A percentile compares a stretch with the other conserved stretches of the same genome.
These are phyloP conservation scores for Argya squamiceps DNA, from an alignment of 2,797 vertebrate genomes.

Conservation along the genomic window DNA sequence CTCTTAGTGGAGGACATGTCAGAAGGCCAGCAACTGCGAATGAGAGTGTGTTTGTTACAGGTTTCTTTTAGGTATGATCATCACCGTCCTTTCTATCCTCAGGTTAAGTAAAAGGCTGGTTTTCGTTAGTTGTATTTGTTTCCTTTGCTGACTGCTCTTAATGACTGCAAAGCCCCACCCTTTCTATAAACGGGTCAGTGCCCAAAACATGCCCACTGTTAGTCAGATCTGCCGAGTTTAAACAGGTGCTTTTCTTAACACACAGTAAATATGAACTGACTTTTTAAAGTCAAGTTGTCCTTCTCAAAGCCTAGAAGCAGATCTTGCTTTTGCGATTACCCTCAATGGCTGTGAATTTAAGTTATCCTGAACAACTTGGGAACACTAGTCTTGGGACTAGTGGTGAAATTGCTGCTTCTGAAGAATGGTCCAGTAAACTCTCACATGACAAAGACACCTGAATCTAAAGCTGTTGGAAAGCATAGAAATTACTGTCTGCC, in stretches of 20 bases:
- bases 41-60: not conserved
- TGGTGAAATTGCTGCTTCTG: constrained; percentile 10
- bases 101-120: not conserved
- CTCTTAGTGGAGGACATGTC: not conserved
- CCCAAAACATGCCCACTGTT: constrained; percentile 32
- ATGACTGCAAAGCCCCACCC: constrained; percentile 23
- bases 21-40: not conserved
- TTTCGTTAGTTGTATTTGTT: not conserved
- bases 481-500: not conserved
- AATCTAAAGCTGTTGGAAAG: not conserved
- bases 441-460: not conserved
- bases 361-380: not conserved
- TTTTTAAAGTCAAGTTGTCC: constrained; percentile 56
- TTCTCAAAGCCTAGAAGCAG: not conserved
- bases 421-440: not conserved
- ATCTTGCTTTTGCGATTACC: not conserved
- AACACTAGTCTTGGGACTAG: not conserved
- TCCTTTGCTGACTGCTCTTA: constrained; percentile 2
- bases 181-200: constrained; percentile 54
- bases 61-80: not conserved
- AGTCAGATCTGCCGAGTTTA: constrained; percentile 40
- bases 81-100: not conserved
- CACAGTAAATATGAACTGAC: constrained; percentile 8
- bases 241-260: constrained; percentile 55
- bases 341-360: constrained; percentile 8